A percentile compares a stretch with the other conserved stretches of the same genome.
Evolutionary conservation across 2,113 vertebrate species (phyloP).

Genomic region (Ariopsis seemanni): DNA sequence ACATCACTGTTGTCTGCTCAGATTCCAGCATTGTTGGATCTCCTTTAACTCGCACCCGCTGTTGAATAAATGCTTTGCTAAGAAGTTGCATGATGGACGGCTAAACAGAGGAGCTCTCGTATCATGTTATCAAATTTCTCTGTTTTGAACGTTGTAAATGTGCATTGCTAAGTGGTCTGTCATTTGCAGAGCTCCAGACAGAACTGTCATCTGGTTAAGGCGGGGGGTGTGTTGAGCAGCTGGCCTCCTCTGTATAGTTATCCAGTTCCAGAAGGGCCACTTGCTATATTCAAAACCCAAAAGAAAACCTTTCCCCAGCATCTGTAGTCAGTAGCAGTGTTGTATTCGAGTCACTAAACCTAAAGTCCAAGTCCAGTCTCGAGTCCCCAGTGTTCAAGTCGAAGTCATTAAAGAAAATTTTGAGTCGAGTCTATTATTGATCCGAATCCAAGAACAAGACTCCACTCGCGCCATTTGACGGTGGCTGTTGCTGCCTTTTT

Average conservation of each 20-base stretch:
- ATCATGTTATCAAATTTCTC: slow-evolving; percentile 21
- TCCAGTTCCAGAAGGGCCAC: slow-evolving; percentile 21
- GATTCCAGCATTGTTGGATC: not conserved
- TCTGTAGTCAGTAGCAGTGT: not conserved
- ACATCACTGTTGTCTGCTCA: not conserved
- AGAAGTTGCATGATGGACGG: not conserved
- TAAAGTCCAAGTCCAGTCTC: no score
- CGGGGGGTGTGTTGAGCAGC: not conserved
- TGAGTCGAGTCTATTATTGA: no score
- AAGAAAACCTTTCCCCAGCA: slow-evolving; percentile 19
- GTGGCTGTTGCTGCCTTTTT: no score
- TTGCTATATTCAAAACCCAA: slow-evolving; percentile 14
- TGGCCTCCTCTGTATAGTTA: slow-evolving; percentile 16
- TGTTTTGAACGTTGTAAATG: slow-evolving; percentile 19
- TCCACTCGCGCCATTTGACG: no score
- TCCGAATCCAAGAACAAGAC: no score
- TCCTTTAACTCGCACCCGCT: not conserved
- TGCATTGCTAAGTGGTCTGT: slow-evolving; percentile 26
- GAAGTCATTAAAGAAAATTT: no score
- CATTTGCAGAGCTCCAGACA: not conserved
- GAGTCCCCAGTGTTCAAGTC: no score
- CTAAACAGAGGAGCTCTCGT: not conserved
- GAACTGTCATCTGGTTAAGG: not conserved
- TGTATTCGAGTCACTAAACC: no score
- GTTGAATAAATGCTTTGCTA: slow-evolving; percentile 1